Evolutionary conservation across 2,113 vertebrate species (phyloP), one percentile per base, ranked within the genome.

Genomic region (Periophthalmus modestus): DNA sequence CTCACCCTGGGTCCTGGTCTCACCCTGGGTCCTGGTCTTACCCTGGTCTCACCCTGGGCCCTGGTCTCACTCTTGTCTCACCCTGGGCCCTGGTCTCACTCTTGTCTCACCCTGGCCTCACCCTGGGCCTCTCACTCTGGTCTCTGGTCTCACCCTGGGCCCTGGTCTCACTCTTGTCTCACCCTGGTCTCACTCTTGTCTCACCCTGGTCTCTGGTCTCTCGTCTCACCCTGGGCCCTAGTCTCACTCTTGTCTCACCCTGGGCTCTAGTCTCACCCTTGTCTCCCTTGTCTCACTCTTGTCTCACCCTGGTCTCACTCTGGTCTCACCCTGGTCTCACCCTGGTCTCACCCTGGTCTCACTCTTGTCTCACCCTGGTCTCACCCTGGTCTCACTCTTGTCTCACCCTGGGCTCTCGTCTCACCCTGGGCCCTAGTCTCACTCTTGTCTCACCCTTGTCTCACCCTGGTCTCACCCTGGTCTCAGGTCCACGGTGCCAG

Each of bases 221-320:
- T n/a, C n/a, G n/a, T n/a, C n/a, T n/a, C n/a, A n/a, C n/a, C n/a
- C n/a, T n/a, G n/a, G n/a, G n/a, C 3, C 36, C 23, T 11, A 1
- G 24, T 67, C 82, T 84, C 90, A 98, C 96, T 95, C 94, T 6
- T 95, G 96, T 78, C 71, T 90, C 3, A 52, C 3, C 36, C 23
- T 11, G 1, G n/a, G n/a, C n/a, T n/a, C n/a, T n/a, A n/a, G 24
- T 67, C 82, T 84, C 90, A 98, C 96, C 96, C 94, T 6, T 95
- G 96, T 78, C 71, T 90, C 3, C 3, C 36, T 13, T 11, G 1
- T n/a, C n/a, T n/a, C n/a, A n/a, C n/a, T n/a, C n/a, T n/a, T n/a
- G 24, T 67, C 82, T 84, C 90, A 98, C 96, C 96, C 94, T 6
- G 95, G 96, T 78, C 71, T 90, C 3, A 52, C 3, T 28, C 23